A percentile compares a stretch with the other conserved stretches of the same genome.
These are phyloP conservation scores for Rachycentron canadum DNA, from an alignment of 2,797 vertebrate species.

Conservation along the genomic window DNA sequence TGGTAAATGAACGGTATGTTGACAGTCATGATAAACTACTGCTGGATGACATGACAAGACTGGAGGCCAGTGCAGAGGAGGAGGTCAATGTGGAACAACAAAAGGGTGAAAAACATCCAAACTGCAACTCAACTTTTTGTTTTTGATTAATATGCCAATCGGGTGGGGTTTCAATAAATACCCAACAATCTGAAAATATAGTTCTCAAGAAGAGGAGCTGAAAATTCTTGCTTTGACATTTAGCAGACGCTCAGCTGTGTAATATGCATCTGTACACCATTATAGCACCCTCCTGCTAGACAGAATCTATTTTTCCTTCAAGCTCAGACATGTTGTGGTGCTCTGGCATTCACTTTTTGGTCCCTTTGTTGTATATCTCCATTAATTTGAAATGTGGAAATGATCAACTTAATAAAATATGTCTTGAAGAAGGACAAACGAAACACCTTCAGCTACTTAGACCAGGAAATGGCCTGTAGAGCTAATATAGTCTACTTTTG, in stretches of 20 bases:
- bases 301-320: constrained; percentile 23
- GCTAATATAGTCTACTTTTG: constrained; percentile 16
- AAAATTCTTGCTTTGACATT: constrained; percentile 11
- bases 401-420: not conserved
- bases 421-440: not conserved
- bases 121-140: not conserved
- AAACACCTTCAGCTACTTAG: constrained; percentile 12
- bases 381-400: constrained; percentile 37
- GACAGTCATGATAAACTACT: constrained; percentile 9
- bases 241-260: constrained; percentile 12
- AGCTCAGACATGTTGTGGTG: constrained; percentile 11
- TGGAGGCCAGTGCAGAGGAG: not conserved
- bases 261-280: constrained; percentile 27
- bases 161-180: constrained; percentile 3
- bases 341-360: constrained; percentile 16
- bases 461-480: constrained; percentile 28
- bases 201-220: not conserved
- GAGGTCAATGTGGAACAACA: not conserved
- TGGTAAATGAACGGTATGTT: constrained; percentile 18
- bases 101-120: not conserved
- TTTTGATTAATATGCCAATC: not conserved
- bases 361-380: constrained; percentile 10
- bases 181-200: constrained; percentile 3
- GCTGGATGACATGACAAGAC: not conserved
- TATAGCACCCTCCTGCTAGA: constrained; percentile 15